A percentile compares a stretch with the other conserved stretches of the same genome.
phyloP scores from a whole-genome alignment of 1,140 invertebrate genomes.

The Drosophila saltans region DNA sequence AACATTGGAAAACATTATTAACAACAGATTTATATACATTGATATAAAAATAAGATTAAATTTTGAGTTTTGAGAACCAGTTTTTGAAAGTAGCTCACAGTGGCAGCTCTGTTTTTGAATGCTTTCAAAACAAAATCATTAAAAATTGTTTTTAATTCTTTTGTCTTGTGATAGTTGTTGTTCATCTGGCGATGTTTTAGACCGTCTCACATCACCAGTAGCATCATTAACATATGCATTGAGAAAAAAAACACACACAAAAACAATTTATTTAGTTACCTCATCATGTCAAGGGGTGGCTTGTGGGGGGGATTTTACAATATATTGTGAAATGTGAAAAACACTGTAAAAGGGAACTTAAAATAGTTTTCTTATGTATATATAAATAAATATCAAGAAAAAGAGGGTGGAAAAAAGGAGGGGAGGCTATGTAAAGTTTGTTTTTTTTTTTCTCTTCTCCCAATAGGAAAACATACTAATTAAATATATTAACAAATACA shows the following conservation, averaged over 20 bases:
- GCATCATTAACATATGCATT: conserved; percentile 1
- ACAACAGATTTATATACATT: no score
- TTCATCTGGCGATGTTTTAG: neutral
- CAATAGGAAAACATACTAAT: conserved; percentile 2
- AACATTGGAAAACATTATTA: no score
- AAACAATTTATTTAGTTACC: neutral
- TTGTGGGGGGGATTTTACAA: neutral
- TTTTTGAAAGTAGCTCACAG: no score
- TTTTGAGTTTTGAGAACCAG: no score
- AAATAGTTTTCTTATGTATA: neutral
- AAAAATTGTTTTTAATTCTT: no score
- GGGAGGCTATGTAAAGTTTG: neutral
- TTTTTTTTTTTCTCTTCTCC: neutral
- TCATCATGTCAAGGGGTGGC: neutral
- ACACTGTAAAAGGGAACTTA: neutral
- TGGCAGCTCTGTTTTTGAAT: no score
- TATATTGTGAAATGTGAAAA: conserved; percentile 1
- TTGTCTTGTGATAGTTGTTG: no score
- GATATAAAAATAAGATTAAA: no score
- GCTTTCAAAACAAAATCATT: no score
- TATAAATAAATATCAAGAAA: neutral
- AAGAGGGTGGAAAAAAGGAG: neutral
- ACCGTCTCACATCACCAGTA: neutral
- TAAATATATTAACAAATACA: neutral
- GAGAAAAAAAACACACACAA: neutral